Percentiles rank a stretch among this genome's conserved stretches.
These are phyloP conservation scores for Pavo muticus DNA, from an alignment of 2,113 vertebrate species.

Conservation along the genomic window DNA sequence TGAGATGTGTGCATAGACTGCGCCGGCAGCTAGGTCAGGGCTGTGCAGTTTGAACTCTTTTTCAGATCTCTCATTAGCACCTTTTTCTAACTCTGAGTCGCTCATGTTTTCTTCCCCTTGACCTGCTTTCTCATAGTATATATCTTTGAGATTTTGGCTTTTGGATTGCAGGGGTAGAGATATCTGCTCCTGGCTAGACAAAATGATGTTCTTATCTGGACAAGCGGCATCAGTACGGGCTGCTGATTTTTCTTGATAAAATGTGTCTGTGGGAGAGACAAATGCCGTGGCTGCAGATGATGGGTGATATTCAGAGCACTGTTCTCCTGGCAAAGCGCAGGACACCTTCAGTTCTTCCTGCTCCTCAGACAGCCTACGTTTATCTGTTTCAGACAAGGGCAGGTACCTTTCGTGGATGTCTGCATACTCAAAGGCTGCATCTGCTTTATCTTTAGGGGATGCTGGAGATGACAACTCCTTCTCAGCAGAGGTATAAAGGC, in stretches of 20 bases:
- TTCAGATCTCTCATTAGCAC: conserved; percentile 88
- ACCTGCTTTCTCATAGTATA: conserved; percentile 75
- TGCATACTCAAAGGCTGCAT: conserved; percentile 76
- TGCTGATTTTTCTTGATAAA: conserved; percentile 25
- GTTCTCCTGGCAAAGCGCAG: conserved; percentile 52
- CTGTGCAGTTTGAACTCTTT: conserved; percentile 82
- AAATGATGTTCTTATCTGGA: conserved; percentile 78
- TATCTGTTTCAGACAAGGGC: conserved; percentile 30
- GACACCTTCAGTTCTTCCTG: conserved; percentile 56
- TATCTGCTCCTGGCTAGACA: conserved; percentile 62
- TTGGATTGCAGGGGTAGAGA: conserved; percentile 60
- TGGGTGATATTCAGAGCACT: conserved; percentile 41
- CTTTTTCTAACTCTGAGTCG: conserved; percentile 91
- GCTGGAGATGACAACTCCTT: conserved; percentile 81
- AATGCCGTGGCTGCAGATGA: conserved; percentile 46
- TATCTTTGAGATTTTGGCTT: conserved; percentile 35
- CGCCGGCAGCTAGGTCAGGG: background rate
- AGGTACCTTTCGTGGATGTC: conserved; percentile 35
- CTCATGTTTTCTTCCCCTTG: conserved; percentile 77
- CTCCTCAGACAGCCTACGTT: conserved; percentile 29
- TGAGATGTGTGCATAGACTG: background rate
- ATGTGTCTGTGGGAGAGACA: conserved; percentile 19
- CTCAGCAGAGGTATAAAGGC: conserved; percentile 74
- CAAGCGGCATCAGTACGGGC: background rate
- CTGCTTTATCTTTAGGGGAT: conserved; percentile 69